phyloP scores from a whole-genome alignment of 2,888 invertebrate species.

The Aspidiotus destructor region DNA sequence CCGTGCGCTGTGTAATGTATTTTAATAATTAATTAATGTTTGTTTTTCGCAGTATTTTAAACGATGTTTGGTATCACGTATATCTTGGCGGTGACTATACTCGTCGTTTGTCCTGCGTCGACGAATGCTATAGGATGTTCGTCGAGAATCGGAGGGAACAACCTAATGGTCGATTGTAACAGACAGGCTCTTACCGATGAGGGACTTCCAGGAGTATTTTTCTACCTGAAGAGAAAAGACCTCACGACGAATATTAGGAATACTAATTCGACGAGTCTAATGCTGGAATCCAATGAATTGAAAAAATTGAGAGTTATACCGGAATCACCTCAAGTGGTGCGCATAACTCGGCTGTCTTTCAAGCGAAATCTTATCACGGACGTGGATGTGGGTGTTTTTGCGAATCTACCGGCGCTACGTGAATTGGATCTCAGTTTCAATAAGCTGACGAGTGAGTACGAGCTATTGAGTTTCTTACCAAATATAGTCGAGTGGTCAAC shows the following conservation, averaged over 20 bases:
- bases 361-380: slow-evolving; percentile 18
- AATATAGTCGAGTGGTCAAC: too few species aligned
- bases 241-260: neutral
- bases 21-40: too few species aligned
- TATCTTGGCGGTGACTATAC: too few species aligned
- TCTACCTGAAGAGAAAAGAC: too few species aligned
- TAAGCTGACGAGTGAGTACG: slow-evolving; percentile 9
- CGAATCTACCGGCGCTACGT: slow-evolving; percentile 10
- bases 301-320: neutral
- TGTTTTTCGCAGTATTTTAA: too few species aligned
- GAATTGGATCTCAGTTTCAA: slow-evolving; percentile 11
- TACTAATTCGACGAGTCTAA: neutral
- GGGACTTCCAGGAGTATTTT: neutral
- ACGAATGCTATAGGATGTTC: too few species aligned
- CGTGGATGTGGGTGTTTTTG: slow-evolving; percentile 15
- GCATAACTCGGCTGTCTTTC: slow-evolving; percentile 8
- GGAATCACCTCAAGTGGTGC: neutral
- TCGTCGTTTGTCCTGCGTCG: too few species aligned
- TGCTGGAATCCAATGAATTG: neutral
- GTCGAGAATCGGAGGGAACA: too few species aligned
- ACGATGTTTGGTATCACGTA: too few species aligned
- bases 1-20: too few species aligned
- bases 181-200: neutral
- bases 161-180: neutral
- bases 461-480: neutral